These are phyloP conservation scores for Agonopterix arenella DNA, from an alignment of 2,888 invertebrate species.

Conservation along the genomic window DNA sequence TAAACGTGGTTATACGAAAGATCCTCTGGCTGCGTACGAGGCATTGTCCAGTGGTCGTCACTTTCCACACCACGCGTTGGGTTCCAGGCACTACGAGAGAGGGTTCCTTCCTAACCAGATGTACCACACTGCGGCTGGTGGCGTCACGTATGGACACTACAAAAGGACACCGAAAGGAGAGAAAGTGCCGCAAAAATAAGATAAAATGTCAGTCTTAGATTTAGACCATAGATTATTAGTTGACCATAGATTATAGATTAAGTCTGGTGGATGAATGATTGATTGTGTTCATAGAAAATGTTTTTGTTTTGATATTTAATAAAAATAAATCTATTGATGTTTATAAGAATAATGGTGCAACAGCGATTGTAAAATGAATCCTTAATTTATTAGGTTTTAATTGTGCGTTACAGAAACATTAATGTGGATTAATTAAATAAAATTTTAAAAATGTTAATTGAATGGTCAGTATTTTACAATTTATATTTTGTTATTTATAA, in stretches of 20 bases:
- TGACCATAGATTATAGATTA: neutral
- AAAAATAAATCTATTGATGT: too few relatives aligned
- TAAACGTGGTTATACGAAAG: slow-evolving; percentile 59
- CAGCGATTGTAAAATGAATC: neutral
- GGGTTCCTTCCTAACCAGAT: slow-evolving; percentile 71
- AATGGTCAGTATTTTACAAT: slow-evolving; percentile 36
- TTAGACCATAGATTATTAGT: neutral
- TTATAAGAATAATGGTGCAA: too few relatives aligned
- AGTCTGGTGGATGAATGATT: neutral
- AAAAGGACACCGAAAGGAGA: slow-evolving; percentile 58
- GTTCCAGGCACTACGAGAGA: slow-evolving; percentile 53
- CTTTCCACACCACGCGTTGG: slow-evolving; percentile 26
- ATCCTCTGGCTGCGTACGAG: slow-evolving; percentile 59
- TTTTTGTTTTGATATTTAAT: too few relatives aligned
- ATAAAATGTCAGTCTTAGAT: neutral
- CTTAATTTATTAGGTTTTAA: neutral
- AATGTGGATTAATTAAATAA: neutral
- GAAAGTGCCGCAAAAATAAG: slow-evolving; percentile 29
- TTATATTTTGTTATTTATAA: slow-evolving; percentile 29
- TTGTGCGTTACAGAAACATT: neutral
- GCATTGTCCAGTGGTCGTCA: slow-evolving; percentile 53
- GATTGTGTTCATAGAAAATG: neutral
- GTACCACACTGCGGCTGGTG: slow-evolving; percentile 63
- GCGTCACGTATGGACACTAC: slow-evolving; percentile 60
- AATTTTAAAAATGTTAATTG: neutral